A percentile compares a stretch with the other conserved stretches of the same genome.
These are phyloP conservation scores for Puffinus mauretanicus DNA, from an alignment of 2,113 vertebrate genomes.

Conservation along the genomic window DNA sequence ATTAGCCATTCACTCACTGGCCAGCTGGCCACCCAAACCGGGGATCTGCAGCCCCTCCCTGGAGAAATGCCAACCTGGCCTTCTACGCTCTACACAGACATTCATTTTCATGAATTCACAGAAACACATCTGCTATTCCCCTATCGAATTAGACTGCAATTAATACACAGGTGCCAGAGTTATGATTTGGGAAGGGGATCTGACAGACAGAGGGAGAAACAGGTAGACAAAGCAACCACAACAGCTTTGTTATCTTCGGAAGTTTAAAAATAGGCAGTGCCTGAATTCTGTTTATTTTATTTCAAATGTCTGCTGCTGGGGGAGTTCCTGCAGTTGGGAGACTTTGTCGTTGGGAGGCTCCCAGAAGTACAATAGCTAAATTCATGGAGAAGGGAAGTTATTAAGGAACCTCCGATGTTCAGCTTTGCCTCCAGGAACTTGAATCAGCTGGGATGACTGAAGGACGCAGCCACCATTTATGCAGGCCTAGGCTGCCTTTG, in stretches of 20 bases:
- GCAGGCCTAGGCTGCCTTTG: not conserved
- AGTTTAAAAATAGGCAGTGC: slow-evolving; percentile 29
- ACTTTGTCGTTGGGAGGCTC: not conserved
- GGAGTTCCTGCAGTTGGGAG: slow-evolving; percentile 11
- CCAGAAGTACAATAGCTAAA: slow-evolving; percentile 2
- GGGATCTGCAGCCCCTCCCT: not conserved
- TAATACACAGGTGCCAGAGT: not conserved
- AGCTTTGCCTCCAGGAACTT: not conserved
- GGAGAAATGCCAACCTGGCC: not conserved
- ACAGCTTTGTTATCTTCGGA: not conserved
- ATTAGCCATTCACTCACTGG: not conserved
- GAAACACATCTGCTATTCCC: not conserved
- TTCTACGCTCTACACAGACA: not conserved
- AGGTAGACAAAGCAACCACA: slow-evolving; percentile 38
- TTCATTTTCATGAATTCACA: not conserved
- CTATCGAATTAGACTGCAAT: not conserved
- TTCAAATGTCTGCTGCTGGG: not conserved
- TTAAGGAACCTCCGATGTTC: not conserved
- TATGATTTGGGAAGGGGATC: not conserved
- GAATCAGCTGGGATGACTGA: not conserved
- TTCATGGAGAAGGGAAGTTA: slow-evolving; percentile 10
- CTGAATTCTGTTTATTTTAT: slow-evolving; percentile 30
- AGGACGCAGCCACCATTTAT: not conserved
- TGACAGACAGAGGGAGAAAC: not conserved
- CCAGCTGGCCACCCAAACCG: not conserved